Percentiles rank a stretch among this genome's conserved stretches.
phyloP scores from a whole-genome alignment of 2,888 invertebrate species.

The Acanthacorydalis orientalis region DNA sequence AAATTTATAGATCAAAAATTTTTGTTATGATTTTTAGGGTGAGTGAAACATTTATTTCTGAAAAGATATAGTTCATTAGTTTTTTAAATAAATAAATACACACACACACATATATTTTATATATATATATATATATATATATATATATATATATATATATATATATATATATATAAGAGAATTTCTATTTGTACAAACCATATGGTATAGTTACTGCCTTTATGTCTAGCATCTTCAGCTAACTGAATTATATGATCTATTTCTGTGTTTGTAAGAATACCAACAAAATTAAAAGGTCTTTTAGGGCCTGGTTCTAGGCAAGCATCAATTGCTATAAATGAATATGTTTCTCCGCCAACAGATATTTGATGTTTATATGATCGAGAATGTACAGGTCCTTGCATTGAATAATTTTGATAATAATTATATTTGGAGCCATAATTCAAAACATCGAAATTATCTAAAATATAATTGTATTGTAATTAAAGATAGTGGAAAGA shows the following conservation, averaged over 20 bases:
- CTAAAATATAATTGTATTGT: slow-evolving; percentile 31
- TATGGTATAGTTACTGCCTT: slow-evolving; percentile 40
- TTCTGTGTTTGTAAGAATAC: slow-evolving; percentile 43
- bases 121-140: no score
- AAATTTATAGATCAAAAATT: no score
- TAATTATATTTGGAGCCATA: slow-evolving; percentile 53
- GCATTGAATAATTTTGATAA: slow-evolving; percentile 61
- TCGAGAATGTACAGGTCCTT: slow-evolving; percentile 48
- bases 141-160: no score
- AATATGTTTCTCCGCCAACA: slow-evolving; percentile 42
- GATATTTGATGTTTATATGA: slow-evolving; percentile 54
- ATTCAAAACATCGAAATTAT: slow-evolving; percentile 72
- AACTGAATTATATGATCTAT: slow-evolving; percentile 37
- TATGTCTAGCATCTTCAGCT: slow-evolving; percentile 32
- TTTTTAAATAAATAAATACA: no score
- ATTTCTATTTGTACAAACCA: slow-evolving; percentile 24
- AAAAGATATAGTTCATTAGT: no score
- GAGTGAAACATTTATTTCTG: no score
- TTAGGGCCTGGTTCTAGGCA: slow-evolving; percentile 73
- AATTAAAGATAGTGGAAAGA: no score
- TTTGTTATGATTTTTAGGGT: no score
- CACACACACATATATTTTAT: no score
- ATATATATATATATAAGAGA: no score
- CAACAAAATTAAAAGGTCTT: slow-evolving; percentile 83
- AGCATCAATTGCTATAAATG: slow-evolving; percentile 78